Evolutionary conservation across 2,888 invertebrate genomes (phyloP), one percentile per base, ranked within the genome.

Genomic region (Drosophila multiciliata): DNA sequence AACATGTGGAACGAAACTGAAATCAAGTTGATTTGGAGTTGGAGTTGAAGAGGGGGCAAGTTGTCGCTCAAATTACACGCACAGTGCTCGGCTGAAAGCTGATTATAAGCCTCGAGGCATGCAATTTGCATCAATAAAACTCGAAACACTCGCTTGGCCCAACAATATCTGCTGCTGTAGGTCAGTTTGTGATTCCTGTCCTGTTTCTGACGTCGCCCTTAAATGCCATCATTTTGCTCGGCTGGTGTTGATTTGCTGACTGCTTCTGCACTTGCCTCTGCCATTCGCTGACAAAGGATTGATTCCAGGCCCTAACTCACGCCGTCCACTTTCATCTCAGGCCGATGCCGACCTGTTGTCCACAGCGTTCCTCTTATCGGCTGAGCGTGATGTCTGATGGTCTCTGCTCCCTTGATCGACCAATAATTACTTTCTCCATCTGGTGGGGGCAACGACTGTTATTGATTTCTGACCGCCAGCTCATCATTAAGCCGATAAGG

Each of bases 91-190:
- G 87, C 66, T 72, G 72, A 75, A 68, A 69, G 75, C 78, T 88
- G 87, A 87, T 87, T 87, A 87, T 83, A 84, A 84, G 71, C 83
- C 87, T 59, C 72, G 33, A 73, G 81, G 81, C 84, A 77, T 88
- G 74, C 87, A 88, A 88, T 87, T 87, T 87, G 82, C 89, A 88
- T 89, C 89, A 88, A 87, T 87, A 87, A 88, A 88, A 87, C 70
- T 74, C 70, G 71, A 60, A 63, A n/a, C n/a, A n/a, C n/a, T n/a
- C n/a, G 75, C 66, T 82, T 63, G 68, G 64, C 57, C 54, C 61
- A 40, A 42, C 65, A 33, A 40, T 61, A 50, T 64, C 49, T 80
- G 85, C 78, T 86, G 86, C 86, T 87, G 86, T 87, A 87, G 88
- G 83, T 86, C 88, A 85, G 87, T 83, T 83, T 79, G 75, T 62